Conservation (phyloP, 2,113 vertebrate species). For the Catagonus wagneri region DNA sequence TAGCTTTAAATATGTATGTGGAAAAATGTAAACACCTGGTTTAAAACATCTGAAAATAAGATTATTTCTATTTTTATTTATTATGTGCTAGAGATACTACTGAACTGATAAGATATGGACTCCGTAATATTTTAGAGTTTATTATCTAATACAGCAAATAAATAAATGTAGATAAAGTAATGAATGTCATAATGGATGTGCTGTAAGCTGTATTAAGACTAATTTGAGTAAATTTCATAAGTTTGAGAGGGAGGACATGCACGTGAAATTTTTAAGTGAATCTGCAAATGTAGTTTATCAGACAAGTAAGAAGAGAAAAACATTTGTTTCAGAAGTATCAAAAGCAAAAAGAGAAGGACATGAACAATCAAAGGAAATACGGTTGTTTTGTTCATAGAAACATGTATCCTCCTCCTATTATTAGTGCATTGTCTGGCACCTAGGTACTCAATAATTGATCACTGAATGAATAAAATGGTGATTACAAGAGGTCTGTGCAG, state of each 20-base stretch:
- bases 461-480: background rate
- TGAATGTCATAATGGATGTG: background rate
- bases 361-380: background rate
- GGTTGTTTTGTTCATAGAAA: background rate
- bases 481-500: background rate
- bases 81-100: background rate
- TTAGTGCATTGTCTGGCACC: background rate
- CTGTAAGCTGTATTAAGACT: background rate
- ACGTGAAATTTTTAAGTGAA: too few species aligned
- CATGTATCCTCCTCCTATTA: background rate
- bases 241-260: background rate
- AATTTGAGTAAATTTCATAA: background rate
- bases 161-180: background rate
- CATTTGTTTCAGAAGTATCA: background rate
- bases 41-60: background rate
- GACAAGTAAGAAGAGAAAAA: background rate
- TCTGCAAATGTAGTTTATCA: background rate
- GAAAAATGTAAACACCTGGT: background rate
- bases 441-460: background rate
- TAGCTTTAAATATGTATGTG: background rate
- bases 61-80: background rate
- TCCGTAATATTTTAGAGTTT: background rate
- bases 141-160: background rate
- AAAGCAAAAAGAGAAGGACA: background rate
- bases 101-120: background rate